Evolutionary conservation across 1,140 invertebrate species (phyloP).

Genomic region (Saccostrea glomerata): DNA sequence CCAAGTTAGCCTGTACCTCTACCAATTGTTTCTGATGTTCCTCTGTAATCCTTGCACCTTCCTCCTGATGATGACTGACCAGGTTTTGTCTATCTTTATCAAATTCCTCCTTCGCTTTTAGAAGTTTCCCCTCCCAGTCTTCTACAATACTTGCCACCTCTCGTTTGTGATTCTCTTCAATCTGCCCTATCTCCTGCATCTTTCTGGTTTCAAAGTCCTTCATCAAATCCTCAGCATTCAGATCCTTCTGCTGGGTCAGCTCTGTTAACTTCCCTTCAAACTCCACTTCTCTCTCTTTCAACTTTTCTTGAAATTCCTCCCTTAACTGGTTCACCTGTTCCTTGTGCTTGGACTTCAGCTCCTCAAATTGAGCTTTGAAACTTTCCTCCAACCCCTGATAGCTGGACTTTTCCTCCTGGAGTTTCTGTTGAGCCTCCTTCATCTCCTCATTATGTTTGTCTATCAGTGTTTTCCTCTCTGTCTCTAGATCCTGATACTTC

Average conservation of each 20-base stretch:
- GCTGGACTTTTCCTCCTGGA: constrained; percentile 43
- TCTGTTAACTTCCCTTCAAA: constrained; percentile 68
- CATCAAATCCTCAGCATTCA: constrained; percentile 63
- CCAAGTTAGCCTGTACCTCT: background rate
- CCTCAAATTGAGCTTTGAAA: constrained; percentile 70
- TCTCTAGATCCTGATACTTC: constrained; percentile 38
- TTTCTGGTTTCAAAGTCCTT: constrained; percentile 66
- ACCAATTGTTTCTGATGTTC: constrained; percentile 57
- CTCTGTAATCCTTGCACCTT: constrained; percentile 61
- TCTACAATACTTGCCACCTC: constrained; percentile 49
- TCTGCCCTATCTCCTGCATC: constrained; percentile 63
- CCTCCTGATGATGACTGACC: constrained; percentile 33
- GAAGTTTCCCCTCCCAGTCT: constrained; percentile 55
- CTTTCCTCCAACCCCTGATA: constrained; percentile 56
- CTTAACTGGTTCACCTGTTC: constrained; percentile 69
- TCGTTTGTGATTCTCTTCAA: constrained; percentile 59
- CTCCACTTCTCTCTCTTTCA: constrained; percentile 71
- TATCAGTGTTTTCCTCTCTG: constrained; percentile 42
- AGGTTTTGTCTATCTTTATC: constrained; percentile 40
- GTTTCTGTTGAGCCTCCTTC: constrained; percentile 42
- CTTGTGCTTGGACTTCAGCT: constrained; percentile 68
- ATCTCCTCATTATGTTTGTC: constrained; percentile 49
- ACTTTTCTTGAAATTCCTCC: constrained; percentile 73
- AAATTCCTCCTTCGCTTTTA: constrained; percentile 54
- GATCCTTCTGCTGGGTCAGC: constrained; percentile 65